Percentiles rank a stretch among this genome's conserved stretches.
phyloP scores from a whole-genome alignment of 2,888 invertebrate species.

The Coleophora deauratella region DNA sequence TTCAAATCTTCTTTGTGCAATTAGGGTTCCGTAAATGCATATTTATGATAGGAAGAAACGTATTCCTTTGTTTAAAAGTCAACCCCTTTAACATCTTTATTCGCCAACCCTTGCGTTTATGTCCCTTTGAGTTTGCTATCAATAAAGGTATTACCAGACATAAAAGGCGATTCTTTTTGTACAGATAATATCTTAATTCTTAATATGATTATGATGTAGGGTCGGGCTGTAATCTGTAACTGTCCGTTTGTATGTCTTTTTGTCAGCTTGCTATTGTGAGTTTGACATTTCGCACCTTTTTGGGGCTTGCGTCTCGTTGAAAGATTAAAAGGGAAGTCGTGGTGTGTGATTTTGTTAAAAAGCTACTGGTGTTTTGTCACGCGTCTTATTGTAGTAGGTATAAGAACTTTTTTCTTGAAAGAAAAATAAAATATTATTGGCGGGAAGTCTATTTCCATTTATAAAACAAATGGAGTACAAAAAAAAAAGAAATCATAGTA shows the following conservation, averaged over 20 bases:
- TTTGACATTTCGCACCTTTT: slow-evolving; percentile 57
- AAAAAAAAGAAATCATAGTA: no score
- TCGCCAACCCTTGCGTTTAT: neutral
- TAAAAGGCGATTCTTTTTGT: slow-evolving; percentile 48
- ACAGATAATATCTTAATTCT: slow-evolving; percentile 70
- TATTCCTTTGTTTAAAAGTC: neutral
- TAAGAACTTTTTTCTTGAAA: neutral
- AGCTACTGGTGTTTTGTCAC: no score
- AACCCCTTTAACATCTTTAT: slow-evolving; percentile 1
- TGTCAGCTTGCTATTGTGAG: slow-evolving; percentile 28
- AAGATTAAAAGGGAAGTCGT: slow-evolving; percentile 1
- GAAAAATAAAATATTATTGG: neutral
- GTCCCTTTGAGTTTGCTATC: no score
- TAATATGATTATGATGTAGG: slow-evolving; percentile 65
- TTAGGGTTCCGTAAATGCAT: slow-evolving; percentile 1
- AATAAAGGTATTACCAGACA: slow-evolving; percentile 55
- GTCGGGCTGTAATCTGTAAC: slow-evolving; percentile 67
- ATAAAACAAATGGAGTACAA: no score
- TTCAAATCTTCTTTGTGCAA: neutral
- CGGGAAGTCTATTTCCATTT: no score
- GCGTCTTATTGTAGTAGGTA: neutral
- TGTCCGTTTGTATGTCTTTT: slow-evolving; percentile 48
- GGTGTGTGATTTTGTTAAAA: slow-evolving; percentile 26
- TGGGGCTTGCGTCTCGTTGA: slow-evolving; percentile 13
- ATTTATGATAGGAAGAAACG: neutral